Percentiles rank a stretch among this genome's conserved stretches.
Evolutionary conservation across 2,888 invertebrate genomes (phyloP).

Genomic region (Lepidocyrtinus sp.): DNA sequence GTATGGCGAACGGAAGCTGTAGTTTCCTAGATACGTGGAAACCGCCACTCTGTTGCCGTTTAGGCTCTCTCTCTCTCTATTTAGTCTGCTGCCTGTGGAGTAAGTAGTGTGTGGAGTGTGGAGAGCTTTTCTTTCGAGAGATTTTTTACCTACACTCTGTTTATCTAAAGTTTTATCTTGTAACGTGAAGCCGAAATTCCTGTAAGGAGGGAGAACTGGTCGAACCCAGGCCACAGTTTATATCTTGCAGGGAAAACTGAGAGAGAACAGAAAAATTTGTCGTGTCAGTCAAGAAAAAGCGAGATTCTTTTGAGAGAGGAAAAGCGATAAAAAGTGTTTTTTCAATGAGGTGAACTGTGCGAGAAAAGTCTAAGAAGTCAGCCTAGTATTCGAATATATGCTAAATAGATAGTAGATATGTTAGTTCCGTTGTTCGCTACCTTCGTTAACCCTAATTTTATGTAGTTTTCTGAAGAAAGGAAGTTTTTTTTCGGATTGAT

Average conservation of each 20-base stretch:
- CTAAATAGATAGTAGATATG: not conserved
- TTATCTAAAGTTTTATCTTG: not conserved
- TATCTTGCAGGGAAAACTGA: not conserved
- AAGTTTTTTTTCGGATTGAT: not conserved
- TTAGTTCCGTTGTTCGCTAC: not conserved
- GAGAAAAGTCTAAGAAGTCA: too few species aligned
- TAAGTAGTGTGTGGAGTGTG: not conserved
- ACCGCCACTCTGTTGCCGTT: not conserved
- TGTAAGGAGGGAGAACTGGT: not conserved
- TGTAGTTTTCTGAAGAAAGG: not conserved
- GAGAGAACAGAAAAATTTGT: not conserved
- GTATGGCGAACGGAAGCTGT: too few species aligned
- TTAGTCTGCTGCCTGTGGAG: too few species aligned
- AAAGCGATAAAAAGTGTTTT: not conserved
- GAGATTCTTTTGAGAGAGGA: slow-evolving; percentile 5
- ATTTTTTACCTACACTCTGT: not conserved
- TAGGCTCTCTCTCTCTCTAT: too few species aligned
- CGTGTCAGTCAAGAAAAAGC: not conserved
- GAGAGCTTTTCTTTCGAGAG: not conserved
- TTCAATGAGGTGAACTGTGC: slow-evolving; percentile 13
- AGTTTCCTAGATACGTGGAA: not conserved
- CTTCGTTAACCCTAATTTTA: not conserved
- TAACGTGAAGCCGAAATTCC: not conserved
- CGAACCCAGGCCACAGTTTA: not conserved
- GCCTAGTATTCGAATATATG: not conserved